phyloP scores from a whole-genome alignment of 2,797 vertebrate species.

The Pipistrellus nathusii region DNA sequence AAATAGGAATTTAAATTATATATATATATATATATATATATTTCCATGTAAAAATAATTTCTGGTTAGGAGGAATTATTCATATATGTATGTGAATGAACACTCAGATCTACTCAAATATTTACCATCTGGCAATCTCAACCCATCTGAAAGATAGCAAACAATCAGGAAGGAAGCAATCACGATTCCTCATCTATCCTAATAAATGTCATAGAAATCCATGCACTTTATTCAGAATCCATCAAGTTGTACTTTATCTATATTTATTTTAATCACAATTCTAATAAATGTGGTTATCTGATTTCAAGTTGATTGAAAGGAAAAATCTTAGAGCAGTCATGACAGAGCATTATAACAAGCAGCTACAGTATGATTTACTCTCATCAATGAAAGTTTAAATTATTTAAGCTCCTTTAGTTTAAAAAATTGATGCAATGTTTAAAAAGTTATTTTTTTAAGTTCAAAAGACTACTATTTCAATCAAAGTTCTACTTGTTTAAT shows the following conservation, averaged over 20 bases:
- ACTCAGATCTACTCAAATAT: background rate
- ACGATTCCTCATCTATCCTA: background rate
- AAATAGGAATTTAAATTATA: background rate
- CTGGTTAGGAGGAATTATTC: background rate
- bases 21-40: background rate
- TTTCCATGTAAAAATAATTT: background rate
- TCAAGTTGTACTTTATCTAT: slow-evolving; percentile 27
- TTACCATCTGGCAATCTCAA: background rate
- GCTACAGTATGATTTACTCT: background rate
- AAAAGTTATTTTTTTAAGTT: background rate
- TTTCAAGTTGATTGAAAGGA: slow-evolving; percentile 56
- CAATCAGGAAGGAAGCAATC: slow-evolving; percentile 26
- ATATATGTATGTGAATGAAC: background rate
- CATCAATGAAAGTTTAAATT: slow-evolving; percentile 47
- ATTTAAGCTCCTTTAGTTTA: slow-evolving; percentile 22
- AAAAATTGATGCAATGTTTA: slow-evolving; percentile 34
- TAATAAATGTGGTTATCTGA: slow-evolving; percentile 56
- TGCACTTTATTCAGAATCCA: background rate
- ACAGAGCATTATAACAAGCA: background rate
- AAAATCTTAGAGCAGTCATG: slow-evolving; percentile 23
- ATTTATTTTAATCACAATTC: slow-evolving; percentile 20
- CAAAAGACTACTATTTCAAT: slow-evolving; percentile 8
- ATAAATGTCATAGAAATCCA: slow-evolving; percentile 4
- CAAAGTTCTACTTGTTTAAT: slow-evolving; percentile 38
- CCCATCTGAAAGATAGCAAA: slow-evolving; percentile 24